Percentiles rank a stretch among this genome's conserved stretches.
phyloP scores from a whole-genome alignment of 37 sponge, comb jelly and placozoan species.

The Spongia lamella region DNA sequence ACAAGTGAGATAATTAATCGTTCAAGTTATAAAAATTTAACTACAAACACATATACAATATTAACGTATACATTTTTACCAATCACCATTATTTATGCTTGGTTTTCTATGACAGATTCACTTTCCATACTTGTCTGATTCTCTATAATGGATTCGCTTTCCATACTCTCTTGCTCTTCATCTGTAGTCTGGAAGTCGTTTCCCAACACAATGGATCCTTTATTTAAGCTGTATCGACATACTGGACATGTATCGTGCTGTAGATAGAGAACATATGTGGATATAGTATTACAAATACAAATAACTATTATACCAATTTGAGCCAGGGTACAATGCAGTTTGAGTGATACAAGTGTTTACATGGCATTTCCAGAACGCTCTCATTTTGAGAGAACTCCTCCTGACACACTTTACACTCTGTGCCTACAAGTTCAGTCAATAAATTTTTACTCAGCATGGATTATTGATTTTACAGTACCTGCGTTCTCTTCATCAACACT shows the following conservation, averaged over 20 bases:
- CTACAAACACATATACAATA: no score
- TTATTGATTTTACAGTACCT: no score
- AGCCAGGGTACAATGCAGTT: conserved; percentile 92
- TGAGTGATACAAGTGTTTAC: conserved; percentile 81
- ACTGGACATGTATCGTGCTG: conserved; percentile 18
- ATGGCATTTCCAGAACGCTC: conserved; percentile 71
- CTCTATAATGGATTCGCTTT: no score
- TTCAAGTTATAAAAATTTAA: no score
- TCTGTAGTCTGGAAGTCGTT: no score
- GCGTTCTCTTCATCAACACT: conserved; percentile 4
- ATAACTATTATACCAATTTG: conserved; percentile 53
- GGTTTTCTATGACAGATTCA: no score
- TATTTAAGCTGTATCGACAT: conserved; percentile 16
- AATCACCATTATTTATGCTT: no score
- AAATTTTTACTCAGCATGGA: neutral
- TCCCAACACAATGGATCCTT: conserved; percentile 1
- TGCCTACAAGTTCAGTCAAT: conserved; percentile 19
- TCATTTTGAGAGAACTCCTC: conserved; percentile 69
- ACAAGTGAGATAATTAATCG: no score
- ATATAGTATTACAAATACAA: neutral
- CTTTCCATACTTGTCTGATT: no score
- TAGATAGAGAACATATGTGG: neutral
- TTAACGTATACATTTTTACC: no score
- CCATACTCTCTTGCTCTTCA: no score
- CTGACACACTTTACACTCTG: conserved; percentile 86